A percentile compares a stretch with the other conserved stretches of the same genome.
These are phyloP conservation scores for Tenebrio molitor DNA, from an alignment of 1,140 invertebrate species.

Conservation along the genomic window DNA sequence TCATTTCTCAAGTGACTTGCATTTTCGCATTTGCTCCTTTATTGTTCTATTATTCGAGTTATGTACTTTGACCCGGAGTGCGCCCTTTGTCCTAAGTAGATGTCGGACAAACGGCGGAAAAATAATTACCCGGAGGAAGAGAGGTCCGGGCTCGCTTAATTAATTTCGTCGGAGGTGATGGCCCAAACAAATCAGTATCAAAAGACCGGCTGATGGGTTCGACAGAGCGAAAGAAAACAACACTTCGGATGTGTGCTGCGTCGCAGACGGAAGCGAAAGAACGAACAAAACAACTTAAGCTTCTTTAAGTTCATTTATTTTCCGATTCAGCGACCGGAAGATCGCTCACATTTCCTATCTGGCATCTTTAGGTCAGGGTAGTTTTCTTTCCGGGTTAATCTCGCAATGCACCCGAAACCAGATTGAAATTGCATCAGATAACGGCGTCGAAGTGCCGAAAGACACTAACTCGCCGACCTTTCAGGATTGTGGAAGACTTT, in stretches of 20 bases:
- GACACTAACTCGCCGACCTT: conserved; percentile 5
- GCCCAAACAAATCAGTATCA: background rate
- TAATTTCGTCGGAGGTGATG: conserved; percentile 1
- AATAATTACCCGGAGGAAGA: background rate
- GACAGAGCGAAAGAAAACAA: background rate
- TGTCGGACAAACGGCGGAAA: background rate
- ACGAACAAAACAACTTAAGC: conserved; percentile 27
- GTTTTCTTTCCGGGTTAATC: conserved; percentile 42
- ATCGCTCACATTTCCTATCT: conserved; percentile 41
- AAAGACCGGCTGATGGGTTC: background rate
- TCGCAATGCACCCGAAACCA: conserved; percentile 24
- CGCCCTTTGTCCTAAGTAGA: background rate
- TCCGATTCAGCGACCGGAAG: conserved; percentile 44
- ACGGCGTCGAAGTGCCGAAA: conserved; percentile 7
- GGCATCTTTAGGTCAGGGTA: conserved; percentile 23
- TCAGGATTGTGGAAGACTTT: conserved; percentile 14
- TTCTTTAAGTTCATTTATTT: conserved; percentile 46
- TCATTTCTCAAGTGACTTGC: conserved; percentile 48
- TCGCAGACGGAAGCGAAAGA: background rate
- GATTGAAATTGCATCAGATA: conserved; percentile 47
- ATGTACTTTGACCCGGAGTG: conserved; percentile 10
- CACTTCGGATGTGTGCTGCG: background rate
- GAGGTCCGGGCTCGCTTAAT: background rate
- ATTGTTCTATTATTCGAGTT: conserved; percentile 36
- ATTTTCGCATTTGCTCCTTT: conserved; percentile 44